These are phyloP conservation scores for Drosophila anomelani DNA, from an alignment of 2,888 invertebrate species.

Conservation along the genomic window DNA sequence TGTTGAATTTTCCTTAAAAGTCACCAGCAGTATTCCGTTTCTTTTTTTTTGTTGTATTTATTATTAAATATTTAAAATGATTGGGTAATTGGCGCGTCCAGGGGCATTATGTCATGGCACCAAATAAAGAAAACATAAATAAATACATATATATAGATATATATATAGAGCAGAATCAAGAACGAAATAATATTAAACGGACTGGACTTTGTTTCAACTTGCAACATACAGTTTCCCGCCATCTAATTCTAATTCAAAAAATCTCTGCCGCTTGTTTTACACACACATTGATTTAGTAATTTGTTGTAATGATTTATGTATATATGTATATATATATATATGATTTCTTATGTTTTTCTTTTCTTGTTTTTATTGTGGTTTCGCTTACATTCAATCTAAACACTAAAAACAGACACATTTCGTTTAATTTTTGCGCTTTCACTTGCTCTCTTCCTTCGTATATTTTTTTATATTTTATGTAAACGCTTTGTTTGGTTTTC, in stretches of 20 bases:
- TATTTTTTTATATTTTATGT: conserved; percentile 38
- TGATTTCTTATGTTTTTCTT: conserved; percentile 37
- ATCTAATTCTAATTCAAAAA: conserved; percentile 3
- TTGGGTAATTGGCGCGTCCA: not conserved
- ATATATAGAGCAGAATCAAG: not conserved
- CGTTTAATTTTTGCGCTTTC: conserved; percentile 60
- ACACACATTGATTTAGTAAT: conserved; percentile 42
- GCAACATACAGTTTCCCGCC: conserved; percentile 1
- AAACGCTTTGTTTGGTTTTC: conserved; percentile 72
- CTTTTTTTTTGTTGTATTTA: not conserved
- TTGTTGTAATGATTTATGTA: conserved; percentile 42
- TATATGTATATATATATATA: conserved; percentile 41
- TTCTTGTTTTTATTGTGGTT: conserved; percentile 50
- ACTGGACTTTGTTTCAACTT: conserved; percentile 3
- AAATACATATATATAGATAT: not conserved
- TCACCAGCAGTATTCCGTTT: not conserved
- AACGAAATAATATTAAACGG: conserved; percentile 13
- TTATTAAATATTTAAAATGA: not conserved
- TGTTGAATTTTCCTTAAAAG: not conserved
- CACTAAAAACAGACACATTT: conserved; percentile 83
- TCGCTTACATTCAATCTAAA: conserved; percentile 76
- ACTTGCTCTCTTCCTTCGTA: conserved; percentile 20
- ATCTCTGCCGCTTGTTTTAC: conserved; percentile 39
- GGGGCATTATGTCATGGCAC: conserved; percentile 16
- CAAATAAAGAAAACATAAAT: conserved; percentile 6